Percentiles rank a stretch among this genome's conserved stretches.
These are phyloP conservation scores for Calliopsis andreniformis DNA, from an alignment of 1,140 invertebrate species.

Conservation along the genomic window DNA sequence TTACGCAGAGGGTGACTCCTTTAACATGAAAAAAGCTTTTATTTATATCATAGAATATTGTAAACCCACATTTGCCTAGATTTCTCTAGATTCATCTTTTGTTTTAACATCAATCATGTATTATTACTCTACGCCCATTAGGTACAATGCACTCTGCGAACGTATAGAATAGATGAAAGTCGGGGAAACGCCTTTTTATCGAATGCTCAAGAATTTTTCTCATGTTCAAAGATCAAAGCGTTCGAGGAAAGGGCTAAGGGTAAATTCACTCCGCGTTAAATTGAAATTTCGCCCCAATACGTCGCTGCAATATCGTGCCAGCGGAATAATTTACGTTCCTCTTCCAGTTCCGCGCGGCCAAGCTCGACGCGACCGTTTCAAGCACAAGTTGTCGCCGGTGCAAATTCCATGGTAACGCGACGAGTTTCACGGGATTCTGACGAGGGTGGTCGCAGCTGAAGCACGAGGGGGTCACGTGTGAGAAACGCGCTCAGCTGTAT, in stretches of 20 bases:
- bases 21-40: no score
- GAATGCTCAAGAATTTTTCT: neutral
- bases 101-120: no score
- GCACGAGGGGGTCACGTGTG: constrained; percentile 2
- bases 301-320: constrained; percentile 12
- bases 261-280: constrained; percentile 7
- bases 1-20: no score
- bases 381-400: neutral
- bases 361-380: neutral
- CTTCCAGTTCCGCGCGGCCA: neutral
- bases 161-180: no score
- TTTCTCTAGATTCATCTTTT: no score
- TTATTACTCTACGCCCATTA: no score
- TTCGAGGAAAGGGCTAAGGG: neutral
- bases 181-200: no score
- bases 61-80: no score
- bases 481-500: constrained; percentile 23
- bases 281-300: constrained; percentile 37
- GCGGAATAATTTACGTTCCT: constrained; percentile 30
- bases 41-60: no score
- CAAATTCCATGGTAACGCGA: constrained; percentile 32
- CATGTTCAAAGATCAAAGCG: neutral
- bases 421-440: neutral
- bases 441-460: neutral
- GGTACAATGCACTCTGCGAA: no score